Percentiles rank a stretch among this genome's conserved stretches.
Conservation (phyloP, 2,888 invertebrate species). For the Trichacis sp. region DNA sequence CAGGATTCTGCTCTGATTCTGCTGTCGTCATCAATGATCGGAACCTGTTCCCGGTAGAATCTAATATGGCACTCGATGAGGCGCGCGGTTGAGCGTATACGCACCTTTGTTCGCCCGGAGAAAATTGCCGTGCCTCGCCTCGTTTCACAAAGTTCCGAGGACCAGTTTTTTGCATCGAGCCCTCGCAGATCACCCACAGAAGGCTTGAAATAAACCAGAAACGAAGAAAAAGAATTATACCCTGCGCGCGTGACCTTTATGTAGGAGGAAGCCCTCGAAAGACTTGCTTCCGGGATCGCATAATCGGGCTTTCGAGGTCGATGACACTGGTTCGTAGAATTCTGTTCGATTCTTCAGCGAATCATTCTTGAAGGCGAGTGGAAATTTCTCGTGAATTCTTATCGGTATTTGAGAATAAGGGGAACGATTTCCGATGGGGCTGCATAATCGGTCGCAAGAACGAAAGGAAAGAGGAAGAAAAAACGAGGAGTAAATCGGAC, state of each 20-base stretch:
- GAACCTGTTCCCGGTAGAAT: conserved; percentile 23
- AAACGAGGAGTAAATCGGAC: conserved; percentile 20
- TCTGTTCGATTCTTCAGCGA: too few relatives aligned
- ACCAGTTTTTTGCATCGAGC: too few relatives aligned
- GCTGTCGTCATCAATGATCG: conserved; percentile 25
- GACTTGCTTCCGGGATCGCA: conserved; percentile 6
- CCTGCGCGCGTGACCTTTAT: background rate
- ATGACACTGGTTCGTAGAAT: background rate
- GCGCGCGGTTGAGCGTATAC: conserved; percentile 25
- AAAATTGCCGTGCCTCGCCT: conserved; percentile 17
- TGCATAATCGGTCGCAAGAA: conserved; percentile 25
- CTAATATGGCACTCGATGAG: conserved; percentile 22
- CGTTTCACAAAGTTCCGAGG: background rate
- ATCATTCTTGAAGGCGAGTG: too few relatives aligned
- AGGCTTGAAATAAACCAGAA: background rate
- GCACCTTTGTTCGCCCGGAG: conserved; percentile 21
- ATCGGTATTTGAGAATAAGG: background rate
- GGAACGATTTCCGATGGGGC: conserved; percentile 12
- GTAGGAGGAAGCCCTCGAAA: background rate
- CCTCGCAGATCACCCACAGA: conserved; percentile 1
- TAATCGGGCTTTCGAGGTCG: conserved; percentile 5
- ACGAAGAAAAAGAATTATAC: background rate
- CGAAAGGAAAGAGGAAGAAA: conserved; percentile 29
- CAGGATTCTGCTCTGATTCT: conserved; percentile 20
- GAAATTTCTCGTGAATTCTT: too few relatives aligned